These are phyloP conservation scores for Nansenia antarctica DNA, from an alignment of 2,113 vertebrate genomes.

Conservation along the genomic window DNA sequence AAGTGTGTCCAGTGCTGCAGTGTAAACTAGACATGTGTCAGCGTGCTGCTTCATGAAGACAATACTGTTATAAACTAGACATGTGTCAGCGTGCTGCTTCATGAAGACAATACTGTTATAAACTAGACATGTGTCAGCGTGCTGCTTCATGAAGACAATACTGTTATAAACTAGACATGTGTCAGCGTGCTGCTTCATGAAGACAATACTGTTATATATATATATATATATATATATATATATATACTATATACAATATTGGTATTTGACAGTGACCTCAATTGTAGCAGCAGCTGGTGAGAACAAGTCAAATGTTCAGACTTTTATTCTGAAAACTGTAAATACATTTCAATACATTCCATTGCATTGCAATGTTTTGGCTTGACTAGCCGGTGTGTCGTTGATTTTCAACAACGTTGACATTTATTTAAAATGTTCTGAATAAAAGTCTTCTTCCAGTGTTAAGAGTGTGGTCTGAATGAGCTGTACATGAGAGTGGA, in stretches of 20 bases:
- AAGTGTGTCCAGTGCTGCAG: background rate
- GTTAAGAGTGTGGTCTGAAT: constrained; percentile 28
- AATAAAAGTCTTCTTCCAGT: too few relatives aligned
- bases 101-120: background rate
- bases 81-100: background rate
- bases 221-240: too few relatives aligned
- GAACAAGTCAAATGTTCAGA: too few relatives aligned
- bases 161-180: background rate
- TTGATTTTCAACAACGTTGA: too few relatives aligned
- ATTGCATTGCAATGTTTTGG: too few relatives aligned
- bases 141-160: background rate
- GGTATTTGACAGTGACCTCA: too few relatives aligned
- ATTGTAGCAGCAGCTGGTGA: too few relatives aligned
- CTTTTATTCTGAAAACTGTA: too few relatives aligned
- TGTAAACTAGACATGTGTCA: background rate
- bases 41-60: background rate
- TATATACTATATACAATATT: too few relatives aligned
- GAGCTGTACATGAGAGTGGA: constrained; percentile 60
- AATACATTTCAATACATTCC: too few relatives aligned
- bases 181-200: background rate
- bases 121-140: background rate
- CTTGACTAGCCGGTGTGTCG: too few relatives aligned
- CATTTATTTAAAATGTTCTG: too few relatives aligned
- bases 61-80: background rate
- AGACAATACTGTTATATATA: background rate